phyloP scores from a whole-genome alignment of 2,113 vertebrate species.

The Lichenostomus cassidix region DNA sequence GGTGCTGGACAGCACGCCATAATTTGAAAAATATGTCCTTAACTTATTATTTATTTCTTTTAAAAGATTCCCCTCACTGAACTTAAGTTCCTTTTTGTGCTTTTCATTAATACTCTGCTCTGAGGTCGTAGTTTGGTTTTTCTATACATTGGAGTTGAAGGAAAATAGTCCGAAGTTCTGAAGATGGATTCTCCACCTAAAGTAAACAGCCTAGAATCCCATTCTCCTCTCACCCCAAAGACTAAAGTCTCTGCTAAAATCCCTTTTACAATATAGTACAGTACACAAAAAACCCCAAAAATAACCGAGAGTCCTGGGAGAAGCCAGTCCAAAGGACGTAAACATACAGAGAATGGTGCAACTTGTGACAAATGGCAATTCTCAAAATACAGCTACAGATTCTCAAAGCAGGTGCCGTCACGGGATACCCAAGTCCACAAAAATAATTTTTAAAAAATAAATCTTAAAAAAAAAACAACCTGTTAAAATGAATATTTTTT shows the following conservation, averaged over 20 bases:
- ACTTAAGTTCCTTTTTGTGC: conserved; percentile 97
- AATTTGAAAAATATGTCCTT: conserved; percentile 78
- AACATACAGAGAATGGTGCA: conserved; percentile 92
- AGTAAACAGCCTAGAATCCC: conserved; percentile 93
- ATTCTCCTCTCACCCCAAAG: conserved; percentile 82
- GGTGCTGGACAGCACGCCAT: conserved; percentile 75
- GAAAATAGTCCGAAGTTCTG: conserved; percentile 85
- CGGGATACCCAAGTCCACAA: conserved; percentile 83
- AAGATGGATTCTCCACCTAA: conserved; percentile 85
- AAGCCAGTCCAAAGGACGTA: conserved; percentile 87
- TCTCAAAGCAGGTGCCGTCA: conserved; percentile 80
- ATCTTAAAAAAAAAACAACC: conserved; percentile 85
- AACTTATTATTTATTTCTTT: conserved; percentile 76
- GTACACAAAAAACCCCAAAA: conserved; percentile 84
- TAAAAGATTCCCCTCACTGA: conserved; percentile 80
- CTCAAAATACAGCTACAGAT: conserved; percentile 83
- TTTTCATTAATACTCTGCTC: conserved; percentile 99
- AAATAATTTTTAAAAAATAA: conserved; percentile 88
- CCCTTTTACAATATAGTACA: conserved; percentile 99
- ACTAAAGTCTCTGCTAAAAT: conserved; percentile 97
- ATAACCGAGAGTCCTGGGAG: conserved; percentile 84
- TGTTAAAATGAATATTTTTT: conserved; percentile 81
- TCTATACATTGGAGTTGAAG: conserved; percentile 98
- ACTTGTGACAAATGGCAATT: conserved; percentile 84
- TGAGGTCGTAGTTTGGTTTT: conserved; percentile 99